Conservation (phyloP, 2,888 invertebrate genomes). For the Lordiphosa andalusiaca region DNA sequence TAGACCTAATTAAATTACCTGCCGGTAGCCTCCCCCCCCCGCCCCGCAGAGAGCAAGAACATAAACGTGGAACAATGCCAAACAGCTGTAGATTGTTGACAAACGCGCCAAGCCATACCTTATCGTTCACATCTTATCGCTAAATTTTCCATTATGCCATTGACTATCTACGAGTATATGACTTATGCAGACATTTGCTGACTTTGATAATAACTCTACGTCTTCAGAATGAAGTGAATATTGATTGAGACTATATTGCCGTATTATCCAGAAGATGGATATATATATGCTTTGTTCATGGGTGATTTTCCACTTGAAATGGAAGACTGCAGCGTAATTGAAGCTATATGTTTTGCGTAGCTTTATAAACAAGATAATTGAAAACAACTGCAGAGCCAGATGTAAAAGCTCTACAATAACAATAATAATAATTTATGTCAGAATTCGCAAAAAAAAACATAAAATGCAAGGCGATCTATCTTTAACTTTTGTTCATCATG, state of each 20-base stretch:
- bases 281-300: not conserved
- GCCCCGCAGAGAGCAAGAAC: slow-evolving; percentile 1
- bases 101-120: slow-evolving; percentile 15
- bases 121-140: slow-evolving; percentile 44
- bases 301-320: slow-evolving; percentile 2
- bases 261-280: not conserved
- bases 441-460: slow-evolving; percentile 2
- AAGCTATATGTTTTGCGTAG: no score
- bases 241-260: slow-evolving; percentile 1
- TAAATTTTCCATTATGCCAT: slow-evolving; percentile 26
- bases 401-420: no score
- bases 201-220: not conserved
- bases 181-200: not conserved
- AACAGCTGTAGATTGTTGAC: slow-evolving; percentile 41
- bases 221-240: not conserved
- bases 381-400: no score
- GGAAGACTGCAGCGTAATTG: not conserved
- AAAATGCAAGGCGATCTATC: not conserved
- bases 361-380: no score
- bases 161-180: slow-evolving; percentile 9
- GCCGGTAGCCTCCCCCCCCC: slow-evolving; percentile 6
- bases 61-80: slow-evolving; percentile 10
- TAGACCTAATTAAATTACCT: slow-evolving; percentile 36
- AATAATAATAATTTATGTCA: not conserved
- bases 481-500: no score